phyloP scores from a whole-genome alignment of 2,888 invertebrate genomes.

The Meiosimyza decipiens region DNA sequence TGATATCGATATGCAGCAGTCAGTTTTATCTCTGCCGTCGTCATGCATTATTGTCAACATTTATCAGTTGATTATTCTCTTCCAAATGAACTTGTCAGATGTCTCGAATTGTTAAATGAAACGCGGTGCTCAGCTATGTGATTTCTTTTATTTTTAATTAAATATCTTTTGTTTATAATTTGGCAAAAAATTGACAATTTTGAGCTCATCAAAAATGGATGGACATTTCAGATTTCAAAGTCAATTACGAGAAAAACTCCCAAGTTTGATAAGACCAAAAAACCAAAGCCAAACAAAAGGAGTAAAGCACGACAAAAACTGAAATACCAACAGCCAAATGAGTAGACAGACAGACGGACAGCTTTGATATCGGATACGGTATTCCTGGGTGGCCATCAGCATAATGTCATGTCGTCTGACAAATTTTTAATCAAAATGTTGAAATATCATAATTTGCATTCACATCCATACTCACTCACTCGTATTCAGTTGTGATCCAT shows the following conservation, averaged over 20 bases:
- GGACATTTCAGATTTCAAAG: slow-evolving; percentile 15
- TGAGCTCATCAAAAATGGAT: slow-evolving; percentile 7
- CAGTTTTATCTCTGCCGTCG: slow-evolving; percentile 8
- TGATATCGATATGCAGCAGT: slow-evolving; percentile 8
- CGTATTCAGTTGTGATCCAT: background rate
- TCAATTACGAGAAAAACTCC: slow-evolving; percentile 8
- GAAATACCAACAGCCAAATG: background rate
- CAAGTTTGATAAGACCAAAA: background rate
- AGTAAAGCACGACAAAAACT: background rate
- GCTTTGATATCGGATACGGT: slow-evolving; percentile 54
- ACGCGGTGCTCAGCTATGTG: background rate
- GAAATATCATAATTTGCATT: slow-evolving; percentile 60
- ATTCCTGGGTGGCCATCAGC: slow-evolving; percentile 59
- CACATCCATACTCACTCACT: slow-evolving; percentile 1
- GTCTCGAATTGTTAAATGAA: slow-evolving; percentile 3
- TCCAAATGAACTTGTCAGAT: slow-evolving; percentile 33
- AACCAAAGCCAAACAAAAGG: slow-evolving; percentile 3
- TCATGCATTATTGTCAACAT: slow-evolving; percentile 26
- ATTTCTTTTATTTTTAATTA: slow-evolving; percentile 30
- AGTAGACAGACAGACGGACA: slow-evolving; percentile 5
- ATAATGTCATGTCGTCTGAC: slow-evolving; percentile 62
- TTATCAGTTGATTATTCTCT: slow-evolving; percentile 15
- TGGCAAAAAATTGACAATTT: background rate
- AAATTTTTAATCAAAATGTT: slow-evolving; percentile 63
- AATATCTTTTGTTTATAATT: slow-evolving; percentile 31